Conservation (phyloP, 1,140 invertebrate species). For the Patella vulgata region DNA sequence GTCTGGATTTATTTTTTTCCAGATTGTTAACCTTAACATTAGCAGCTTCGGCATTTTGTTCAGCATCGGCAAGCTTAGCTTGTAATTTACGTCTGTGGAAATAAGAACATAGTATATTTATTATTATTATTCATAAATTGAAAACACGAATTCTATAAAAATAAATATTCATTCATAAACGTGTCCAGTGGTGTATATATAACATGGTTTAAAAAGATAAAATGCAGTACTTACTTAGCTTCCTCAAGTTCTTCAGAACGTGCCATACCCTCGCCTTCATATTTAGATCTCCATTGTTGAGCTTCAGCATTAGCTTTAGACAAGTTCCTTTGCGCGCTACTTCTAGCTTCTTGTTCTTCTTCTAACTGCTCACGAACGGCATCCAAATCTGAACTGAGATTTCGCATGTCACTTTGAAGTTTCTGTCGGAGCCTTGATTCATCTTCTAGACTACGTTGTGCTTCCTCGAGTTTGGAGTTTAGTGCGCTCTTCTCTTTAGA, state of each 20-base stretch:
- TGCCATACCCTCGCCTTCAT: conserved; percentile 96
- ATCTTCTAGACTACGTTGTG: conserved; percentile 96
- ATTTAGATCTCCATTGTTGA: conserved; percentile 95
- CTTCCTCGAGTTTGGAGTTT: conserved; percentile 93
- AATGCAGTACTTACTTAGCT: conserved; percentile 77
- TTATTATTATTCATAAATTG: too few relatives aligned
- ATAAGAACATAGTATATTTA: too few relatives aligned
- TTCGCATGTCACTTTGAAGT: conserved; percentile 71
- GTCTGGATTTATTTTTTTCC: conserved; percentile 97
- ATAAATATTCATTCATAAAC: too few relatives aligned
- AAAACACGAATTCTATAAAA: neutral
- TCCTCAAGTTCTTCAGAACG: conserved; percentile 98
- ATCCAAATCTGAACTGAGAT: conserved; percentile 97
- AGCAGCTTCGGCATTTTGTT: conserved; percentile 88
- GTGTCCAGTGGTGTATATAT: too few relatives aligned
- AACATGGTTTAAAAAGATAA: too few relatives aligned
- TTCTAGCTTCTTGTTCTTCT: conserved; percentile 84
- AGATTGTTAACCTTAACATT: conserved; percentile 95
- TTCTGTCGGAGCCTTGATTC: conserved; percentile 77
- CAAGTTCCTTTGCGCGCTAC: conserved; percentile 87
- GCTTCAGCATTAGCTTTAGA: conserved; percentile 93
- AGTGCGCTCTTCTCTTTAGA: conserved; percentile 97
- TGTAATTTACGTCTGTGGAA: conserved; percentile 83
- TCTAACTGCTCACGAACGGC: conserved; percentile 94
- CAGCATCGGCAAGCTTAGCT: conserved; percentile 94